phyloP scores from a whole-genome alignment of 35 echinoderm and acorn worm species.

The Patiria miniata region DNA sequence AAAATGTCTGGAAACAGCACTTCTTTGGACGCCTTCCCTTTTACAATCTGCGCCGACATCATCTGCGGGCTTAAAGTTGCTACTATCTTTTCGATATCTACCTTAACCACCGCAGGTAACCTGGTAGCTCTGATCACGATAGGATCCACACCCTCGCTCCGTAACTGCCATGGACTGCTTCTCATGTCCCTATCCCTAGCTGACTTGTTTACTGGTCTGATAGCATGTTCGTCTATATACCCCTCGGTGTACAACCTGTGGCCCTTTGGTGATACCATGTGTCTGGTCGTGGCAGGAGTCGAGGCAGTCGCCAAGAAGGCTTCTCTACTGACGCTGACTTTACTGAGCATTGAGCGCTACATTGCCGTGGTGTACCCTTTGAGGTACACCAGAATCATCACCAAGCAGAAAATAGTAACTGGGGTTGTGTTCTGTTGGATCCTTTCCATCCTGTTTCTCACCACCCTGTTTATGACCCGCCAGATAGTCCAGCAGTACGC shows the following conservation, averaged over 20 bases:
- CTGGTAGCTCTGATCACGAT: background rate
- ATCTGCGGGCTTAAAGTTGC: no score
- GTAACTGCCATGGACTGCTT: background rate
- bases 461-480: background rate
- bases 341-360: conserved; percentile 6
- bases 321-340: background rate
- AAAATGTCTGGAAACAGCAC: no score
- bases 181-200: background rate
- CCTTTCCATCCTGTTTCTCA: background rate
- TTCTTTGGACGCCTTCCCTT: no score
- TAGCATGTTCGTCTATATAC: background rate
- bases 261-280: background rate
- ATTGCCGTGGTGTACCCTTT: background rate
- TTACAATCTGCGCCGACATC: no score
- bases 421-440: background rate
- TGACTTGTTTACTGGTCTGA: background rate
- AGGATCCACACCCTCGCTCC: background rate
- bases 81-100: background rate
- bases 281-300: background rate
- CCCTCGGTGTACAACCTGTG: background rate
- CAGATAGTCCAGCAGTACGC: background rate
- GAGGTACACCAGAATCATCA: background rate
- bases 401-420: background rate
- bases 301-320: background rate
- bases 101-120: background rate